Evolutionary conservation across 2,797 vertebrate genomes (phyloP).

Genomic region (Varecia variegata): DNA sequence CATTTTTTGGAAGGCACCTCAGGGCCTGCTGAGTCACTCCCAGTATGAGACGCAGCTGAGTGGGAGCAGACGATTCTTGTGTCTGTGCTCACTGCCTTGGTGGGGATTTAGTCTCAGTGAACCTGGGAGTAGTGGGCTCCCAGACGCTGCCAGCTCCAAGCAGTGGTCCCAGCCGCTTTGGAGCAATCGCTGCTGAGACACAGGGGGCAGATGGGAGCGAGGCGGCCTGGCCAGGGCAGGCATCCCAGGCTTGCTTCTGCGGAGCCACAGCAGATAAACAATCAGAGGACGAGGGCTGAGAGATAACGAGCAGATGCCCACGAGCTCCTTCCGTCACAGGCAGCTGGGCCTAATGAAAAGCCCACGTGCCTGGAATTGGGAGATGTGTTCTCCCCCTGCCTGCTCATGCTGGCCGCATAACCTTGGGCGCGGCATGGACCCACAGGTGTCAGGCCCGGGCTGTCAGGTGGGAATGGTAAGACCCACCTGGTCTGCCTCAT

Average conservation of each 20-base stretch:
- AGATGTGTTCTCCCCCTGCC: background rate
- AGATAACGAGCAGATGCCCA: conserved; percentile 40
- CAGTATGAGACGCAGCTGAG: background rate
- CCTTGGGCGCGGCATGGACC: background rate
- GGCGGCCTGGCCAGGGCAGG: background rate
- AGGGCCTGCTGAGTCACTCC: background rate
- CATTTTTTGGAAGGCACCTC: background rate
- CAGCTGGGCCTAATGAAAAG: conserved; percentile 50
- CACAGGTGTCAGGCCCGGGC: background rate
- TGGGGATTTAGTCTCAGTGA: background rate
- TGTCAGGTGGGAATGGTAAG: background rate
- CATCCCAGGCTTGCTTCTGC: background rate
- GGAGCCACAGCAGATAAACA: conserved; percentile 32
- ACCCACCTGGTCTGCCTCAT: background rate
- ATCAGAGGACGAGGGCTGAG: background rate
- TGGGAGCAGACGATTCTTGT: background rate
- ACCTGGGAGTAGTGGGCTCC: background rate
- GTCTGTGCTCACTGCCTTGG: background rate
- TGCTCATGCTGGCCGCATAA: background rate
- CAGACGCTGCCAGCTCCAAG: background rate
- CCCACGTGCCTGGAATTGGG: background rate
- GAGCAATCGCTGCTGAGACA: background rate
- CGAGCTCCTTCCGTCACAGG: background rate
- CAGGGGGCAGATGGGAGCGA: background rate
- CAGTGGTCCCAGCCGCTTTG: background rate